Conservation (phyloP, 2,113 vertebrate genomes). For the Capra hircus region DNA sequence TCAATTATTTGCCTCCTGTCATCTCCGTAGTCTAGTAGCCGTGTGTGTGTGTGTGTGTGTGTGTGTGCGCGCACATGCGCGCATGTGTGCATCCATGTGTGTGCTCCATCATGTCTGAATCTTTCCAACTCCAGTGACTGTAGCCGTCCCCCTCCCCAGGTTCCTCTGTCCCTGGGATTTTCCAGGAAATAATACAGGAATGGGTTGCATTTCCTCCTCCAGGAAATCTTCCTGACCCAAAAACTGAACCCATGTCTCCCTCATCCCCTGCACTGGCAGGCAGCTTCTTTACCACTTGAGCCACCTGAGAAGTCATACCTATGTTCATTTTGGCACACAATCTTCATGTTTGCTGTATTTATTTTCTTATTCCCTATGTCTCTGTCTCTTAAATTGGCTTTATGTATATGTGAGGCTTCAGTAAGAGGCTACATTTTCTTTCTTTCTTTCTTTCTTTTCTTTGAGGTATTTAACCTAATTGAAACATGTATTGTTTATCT, state of each 20-base stretch:
- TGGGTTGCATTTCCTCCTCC: background rate
- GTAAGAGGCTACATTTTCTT: background rate
- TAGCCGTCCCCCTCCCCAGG: background rate
- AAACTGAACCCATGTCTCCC: background rate
- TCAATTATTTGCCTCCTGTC: background rate
- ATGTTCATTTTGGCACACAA: background rate
- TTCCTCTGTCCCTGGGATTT: too few relatives aligned
- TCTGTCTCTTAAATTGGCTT: background rate
- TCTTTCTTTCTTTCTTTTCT: background rate
- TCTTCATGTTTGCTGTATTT: background rate
- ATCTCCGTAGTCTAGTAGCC: background rate
- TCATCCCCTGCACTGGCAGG: rapidly evolving
- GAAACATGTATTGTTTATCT: background rate
- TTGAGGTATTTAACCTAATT: background rate
- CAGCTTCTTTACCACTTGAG: background rate
- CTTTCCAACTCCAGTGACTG: background rate
- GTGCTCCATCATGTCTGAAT: background rate
- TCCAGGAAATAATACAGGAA: background rate
- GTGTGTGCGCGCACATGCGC: rapidly evolving
- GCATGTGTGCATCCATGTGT: background rate
- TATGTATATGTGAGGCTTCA: background rate
- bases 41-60: background rate
- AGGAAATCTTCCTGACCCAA: background rate
- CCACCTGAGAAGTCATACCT: background rate
- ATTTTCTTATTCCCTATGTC: background rate